Conservation (phyloP, 2,797 vertebrate genomes). For the Sebastes miniatus region DNA sequence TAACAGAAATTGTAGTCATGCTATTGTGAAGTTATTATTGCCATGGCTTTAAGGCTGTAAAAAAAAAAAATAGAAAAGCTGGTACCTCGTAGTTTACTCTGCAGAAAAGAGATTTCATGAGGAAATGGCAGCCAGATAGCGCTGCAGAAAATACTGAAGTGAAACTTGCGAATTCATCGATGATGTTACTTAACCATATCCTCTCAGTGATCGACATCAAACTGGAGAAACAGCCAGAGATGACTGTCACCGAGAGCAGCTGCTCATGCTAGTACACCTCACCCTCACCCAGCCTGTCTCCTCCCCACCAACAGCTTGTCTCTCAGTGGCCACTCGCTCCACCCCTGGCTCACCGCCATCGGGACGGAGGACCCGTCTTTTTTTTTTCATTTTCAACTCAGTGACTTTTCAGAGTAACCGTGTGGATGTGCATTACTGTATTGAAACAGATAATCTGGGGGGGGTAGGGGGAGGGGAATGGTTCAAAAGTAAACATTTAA, state of each 20-base stretch:
- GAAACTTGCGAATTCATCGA: conserved; percentile 28
- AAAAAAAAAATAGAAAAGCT: not conserved
- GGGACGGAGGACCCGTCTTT: conserved; percentile 77
- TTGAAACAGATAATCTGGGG: conserved; percentile 76
- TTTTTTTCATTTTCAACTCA: conserved; percentile 78
- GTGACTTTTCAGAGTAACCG: conserved; percentile 85
- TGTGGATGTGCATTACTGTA: conserved; percentile 88
- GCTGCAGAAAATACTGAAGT: conserved; percentile 29
- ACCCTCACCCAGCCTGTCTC: conserved; percentile 62
- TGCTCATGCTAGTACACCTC: conserved; percentile 90
- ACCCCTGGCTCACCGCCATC: conserved; percentile 79
- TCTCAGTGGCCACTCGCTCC: conserved; percentile 82
- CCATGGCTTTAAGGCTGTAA: not conserved
- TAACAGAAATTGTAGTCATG: not conserved
- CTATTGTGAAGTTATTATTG: not conserved
- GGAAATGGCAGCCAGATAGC: not conserved
- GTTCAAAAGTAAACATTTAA: conserved; percentile 66
- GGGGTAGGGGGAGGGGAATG: conserved; percentile 1
- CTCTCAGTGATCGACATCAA: conserved; percentile 92
- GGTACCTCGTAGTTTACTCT: not conserved
- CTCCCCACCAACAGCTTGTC: conserved; percentile 81
- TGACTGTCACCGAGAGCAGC: conserved; percentile 92
- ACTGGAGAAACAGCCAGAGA: conserved; percentile 90
- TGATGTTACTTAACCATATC: conserved; percentile 77
- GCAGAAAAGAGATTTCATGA: not conserved